These are phyloP conservation scores for Sterrhoptilus dennistouni DNA, from an alignment of 2,113 vertebrate genomes.

Conservation along the genomic window DNA sequence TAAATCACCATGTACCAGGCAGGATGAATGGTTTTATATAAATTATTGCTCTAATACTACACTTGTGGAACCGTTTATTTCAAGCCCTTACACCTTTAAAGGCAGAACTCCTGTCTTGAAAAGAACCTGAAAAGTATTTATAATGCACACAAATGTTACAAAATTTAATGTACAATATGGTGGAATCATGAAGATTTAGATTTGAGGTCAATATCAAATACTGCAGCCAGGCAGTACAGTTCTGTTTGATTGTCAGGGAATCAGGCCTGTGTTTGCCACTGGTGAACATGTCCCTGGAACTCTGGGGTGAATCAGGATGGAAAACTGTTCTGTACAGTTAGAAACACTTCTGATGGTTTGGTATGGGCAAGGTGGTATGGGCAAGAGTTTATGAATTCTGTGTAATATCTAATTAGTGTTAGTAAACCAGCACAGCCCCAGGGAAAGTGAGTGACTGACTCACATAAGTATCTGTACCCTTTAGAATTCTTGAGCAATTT, in stretches of 20 bases:
- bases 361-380: background rate
- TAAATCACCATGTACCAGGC: background rate
- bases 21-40: slow-evolving; percentile 30
- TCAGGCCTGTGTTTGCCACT: background rate
- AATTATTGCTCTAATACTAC: slow-evolving; percentile 4
- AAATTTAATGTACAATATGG: background rate
- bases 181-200: background rate
- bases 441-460: background rate
- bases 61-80: background rate
- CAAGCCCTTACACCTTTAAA: background rate
- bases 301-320: background rate
- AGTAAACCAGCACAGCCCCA: background rate
- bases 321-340: background rate
- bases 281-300: background rate
- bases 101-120: background rate
- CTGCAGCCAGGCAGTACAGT: background rate
- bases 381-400: background rate
- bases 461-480: background rate
- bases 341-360: background rate
- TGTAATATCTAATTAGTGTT: background rate
- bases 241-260: background rate
- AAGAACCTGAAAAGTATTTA: background rate
- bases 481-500: background rate
- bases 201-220: background rate
- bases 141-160: background rate